phyloP scores from a whole-genome alignment of 1,140 invertebrate genomes.

The Drosophila willistoni region DNA sequence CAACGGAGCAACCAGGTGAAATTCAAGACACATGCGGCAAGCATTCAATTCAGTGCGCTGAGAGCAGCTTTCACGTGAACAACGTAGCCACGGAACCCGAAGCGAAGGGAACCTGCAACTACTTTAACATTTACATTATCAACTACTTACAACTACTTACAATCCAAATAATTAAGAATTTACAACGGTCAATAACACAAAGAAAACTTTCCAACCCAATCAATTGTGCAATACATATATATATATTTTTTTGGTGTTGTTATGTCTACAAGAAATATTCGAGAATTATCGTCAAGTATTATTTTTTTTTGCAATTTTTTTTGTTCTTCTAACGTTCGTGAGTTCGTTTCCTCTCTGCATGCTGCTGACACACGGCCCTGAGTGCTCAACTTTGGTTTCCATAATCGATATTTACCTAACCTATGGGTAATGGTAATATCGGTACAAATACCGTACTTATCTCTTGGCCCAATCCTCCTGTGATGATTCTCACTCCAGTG shows the following conservation, averaged over 20 bases:
- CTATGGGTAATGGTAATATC: constrained; percentile 1
- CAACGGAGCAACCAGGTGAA: constrained; percentile 50
- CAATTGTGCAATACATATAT: constrained; percentile 4
- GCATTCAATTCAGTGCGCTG: constrained; percentile 74
- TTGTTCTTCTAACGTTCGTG: not conserved
- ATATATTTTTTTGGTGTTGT: constrained; percentile 3
- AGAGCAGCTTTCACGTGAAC: constrained; percentile 82
- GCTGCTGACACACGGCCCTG: constrained; percentile 3
- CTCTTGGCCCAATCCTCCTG: not conserved
- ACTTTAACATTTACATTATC: not conserved
- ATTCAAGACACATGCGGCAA: constrained; percentile 57
- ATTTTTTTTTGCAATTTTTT: constrained; percentile 7
- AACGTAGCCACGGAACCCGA: constrained; percentile 64
- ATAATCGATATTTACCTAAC: constrained; percentile 18
- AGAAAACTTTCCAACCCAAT: not conserved
- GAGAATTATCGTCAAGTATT: not conserved
- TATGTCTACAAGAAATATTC: not conserved
- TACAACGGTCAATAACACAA: constrained; percentile 1
- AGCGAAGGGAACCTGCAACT: constrained; percentile 15
- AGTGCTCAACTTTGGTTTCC: constrained; percentile 21
- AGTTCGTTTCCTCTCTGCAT: not conserved
- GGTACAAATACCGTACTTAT: not conserved
- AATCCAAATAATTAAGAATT: not conserved
- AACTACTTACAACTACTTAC: not conserved
- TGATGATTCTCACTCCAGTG: constrained; percentile 19